Percentiles rank a stretch among this genome's conserved stretches.
These are phyloP conservation scores for Leptopilina syphax DNA, from an alignment of 2,888 invertebrate genomes.

Conservation along the genomic window DNA sequence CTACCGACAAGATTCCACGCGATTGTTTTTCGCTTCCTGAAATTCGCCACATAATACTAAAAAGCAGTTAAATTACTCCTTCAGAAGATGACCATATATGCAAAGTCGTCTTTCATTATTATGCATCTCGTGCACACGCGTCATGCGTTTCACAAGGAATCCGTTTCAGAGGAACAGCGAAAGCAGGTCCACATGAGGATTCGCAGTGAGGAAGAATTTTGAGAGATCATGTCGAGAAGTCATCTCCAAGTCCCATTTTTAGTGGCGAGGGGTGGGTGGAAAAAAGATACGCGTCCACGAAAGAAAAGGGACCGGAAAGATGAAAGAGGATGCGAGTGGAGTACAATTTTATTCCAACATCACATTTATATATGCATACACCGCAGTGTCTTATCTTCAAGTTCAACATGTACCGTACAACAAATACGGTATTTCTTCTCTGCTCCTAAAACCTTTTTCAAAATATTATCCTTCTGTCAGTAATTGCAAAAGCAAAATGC, in stretches of 20 bases:
- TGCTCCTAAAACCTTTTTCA: constrained; percentile 1
- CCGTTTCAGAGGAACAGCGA: not conserved
- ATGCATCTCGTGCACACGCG: constrained; percentile 54
- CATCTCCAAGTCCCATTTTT: not conserved
- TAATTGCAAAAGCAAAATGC: not conserved
- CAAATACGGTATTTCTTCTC: constrained; percentile 11
- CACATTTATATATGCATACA: not conserved
- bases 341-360: constrained; percentile 22
- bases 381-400: constrained; percentile 11
- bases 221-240: constrained; percentile 20
- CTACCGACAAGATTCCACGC: not conserved
- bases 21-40: not conserved
- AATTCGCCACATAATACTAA: not conserved
- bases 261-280: not conserved
- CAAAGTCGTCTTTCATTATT: constrained; percentile 53
- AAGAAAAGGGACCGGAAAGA: not conserved
- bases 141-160: constrained; percentile 44
- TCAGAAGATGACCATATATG: constrained; percentile 44
- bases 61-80: constrained; percentile 14
- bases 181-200: not conserved
- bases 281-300: not conserved
- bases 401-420: constrained; percentile 7
- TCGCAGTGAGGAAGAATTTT: constrained; percentile 10
- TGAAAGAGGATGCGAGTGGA: constrained; percentile 2
- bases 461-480: not conserved